Percentiles rank a stretch among this genome's conserved stretches.
phyloP scores from a whole-genome alignment of 2,113 vertebrate species.

The Bucco capensis region DNA sequence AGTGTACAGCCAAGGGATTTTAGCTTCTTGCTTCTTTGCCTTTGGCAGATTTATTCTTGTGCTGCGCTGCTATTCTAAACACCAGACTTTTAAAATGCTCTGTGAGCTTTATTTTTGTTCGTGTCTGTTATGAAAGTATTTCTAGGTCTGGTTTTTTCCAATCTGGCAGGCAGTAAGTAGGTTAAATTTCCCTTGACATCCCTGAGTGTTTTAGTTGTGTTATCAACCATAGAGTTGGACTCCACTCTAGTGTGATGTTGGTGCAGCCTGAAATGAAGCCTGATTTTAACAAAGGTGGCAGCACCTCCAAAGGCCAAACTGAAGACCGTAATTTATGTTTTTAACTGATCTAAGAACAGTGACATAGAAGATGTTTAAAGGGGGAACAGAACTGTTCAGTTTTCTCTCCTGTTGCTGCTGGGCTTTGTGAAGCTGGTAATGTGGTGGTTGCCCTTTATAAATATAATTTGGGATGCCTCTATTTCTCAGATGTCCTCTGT shows the following conservation, averaged over 20 bases:
- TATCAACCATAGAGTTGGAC: not conserved
- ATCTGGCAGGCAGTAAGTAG: not conserved
- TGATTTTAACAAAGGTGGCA: not conserved
- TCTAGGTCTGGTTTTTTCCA: not conserved
- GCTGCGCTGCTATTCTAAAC: not conserved
- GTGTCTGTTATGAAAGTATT: not conserved
- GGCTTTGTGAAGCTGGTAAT: not conserved
- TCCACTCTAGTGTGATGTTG: not conserved
- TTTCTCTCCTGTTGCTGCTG: not conserved
- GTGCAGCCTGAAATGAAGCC: not conserved
- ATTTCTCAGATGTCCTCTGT: not conserved
- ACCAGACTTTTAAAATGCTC: not conserved
- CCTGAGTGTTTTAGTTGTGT: not conserved
- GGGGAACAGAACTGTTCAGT: not conserved
- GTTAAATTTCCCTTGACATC: not conserved
- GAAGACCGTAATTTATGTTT: not conserved
- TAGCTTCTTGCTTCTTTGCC: slow-evolving; percentile 12
- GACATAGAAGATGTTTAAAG: not conserved
- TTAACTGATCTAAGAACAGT: not conserved
- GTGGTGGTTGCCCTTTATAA: not conserved
- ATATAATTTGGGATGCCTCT: not conserved
- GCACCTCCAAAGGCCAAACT: not conserved
- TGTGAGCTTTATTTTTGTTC: not conserved
- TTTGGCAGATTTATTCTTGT: not conserved
- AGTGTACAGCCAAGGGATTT: not conserved